Percentiles rank a stretch among this genome's conserved stretches.
phyloP scores from a whole-genome alignment of 2,888 invertebrate genomes.

The Andrena dorsata region DNA sequence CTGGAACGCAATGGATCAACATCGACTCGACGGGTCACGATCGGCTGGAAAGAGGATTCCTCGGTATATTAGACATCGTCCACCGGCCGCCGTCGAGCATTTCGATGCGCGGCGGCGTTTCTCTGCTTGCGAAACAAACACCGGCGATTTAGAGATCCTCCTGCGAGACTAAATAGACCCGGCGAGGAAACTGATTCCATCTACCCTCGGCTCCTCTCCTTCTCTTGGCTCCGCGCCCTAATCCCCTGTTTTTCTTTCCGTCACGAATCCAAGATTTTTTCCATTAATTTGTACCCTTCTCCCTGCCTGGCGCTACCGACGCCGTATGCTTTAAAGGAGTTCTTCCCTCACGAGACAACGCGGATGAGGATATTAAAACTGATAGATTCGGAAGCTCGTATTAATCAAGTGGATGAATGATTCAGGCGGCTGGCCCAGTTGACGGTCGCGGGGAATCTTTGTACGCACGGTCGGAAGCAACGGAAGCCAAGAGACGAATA shows the following conservation, averaged over 20 bases:
- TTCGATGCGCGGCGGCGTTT: constrained; percentile 75
- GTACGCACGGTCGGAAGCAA: constrained; percentile 13
- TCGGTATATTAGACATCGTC: constrained; percentile 61
- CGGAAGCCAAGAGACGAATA: constrained; percentile 49
- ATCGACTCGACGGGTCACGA: constrained; percentile 71
- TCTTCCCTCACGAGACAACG: background rate
- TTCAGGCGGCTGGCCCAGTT: background rate
- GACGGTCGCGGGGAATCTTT: constrained; percentile 11
- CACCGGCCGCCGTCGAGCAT: constrained; percentile 62
- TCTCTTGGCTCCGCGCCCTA: constrained; percentile 45
- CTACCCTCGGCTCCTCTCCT: constrained; percentile 38
- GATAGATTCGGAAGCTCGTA: background rate
- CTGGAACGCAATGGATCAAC: constrained; percentile 62
- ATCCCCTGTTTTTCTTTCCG: constrained; percentile 52
- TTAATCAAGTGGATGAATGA: background rate
- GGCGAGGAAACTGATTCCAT: constrained; percentile 67
- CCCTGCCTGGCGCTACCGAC: no score
- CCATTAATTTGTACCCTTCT: constrained; percentile 58
- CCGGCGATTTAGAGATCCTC: constrained; percentile 71
- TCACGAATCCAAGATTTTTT: constrained; percentile 54
- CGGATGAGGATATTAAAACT: background rate
- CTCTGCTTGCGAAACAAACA: constrained; percentile 78
- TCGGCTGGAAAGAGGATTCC: constrained; percentile 56
- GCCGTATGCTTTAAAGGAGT: background rate
- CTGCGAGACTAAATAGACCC: constrained; percentile 68